Percentiles rank a stretch among this genome's conserved stretches.
Evolutionary conservation across 2,888 invertebrate genomes (phyloP).

Genomic region (Diarsia mendica): DNA sequence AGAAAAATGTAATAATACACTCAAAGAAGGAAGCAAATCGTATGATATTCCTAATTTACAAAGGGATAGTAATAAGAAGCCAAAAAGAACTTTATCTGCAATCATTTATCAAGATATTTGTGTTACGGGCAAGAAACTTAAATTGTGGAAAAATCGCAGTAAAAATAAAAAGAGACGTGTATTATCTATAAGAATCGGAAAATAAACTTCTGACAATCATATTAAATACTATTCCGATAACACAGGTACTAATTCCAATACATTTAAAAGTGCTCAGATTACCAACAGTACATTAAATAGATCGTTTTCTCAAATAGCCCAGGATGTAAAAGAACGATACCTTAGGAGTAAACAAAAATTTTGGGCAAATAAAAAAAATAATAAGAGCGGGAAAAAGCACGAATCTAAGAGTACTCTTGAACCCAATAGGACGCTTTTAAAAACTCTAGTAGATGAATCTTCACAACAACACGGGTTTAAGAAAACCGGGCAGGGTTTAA

Average conservation of each 20-base stretch:
- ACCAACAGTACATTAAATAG: neutral
- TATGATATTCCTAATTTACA: neutral
- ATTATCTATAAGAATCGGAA: constrained; percentile 18
- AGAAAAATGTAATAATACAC: neutral
- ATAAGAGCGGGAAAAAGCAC: neutral
- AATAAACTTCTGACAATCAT: neutral
- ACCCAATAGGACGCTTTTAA: neutral
- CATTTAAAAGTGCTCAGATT: neutral
- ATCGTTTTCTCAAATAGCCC: neutral
- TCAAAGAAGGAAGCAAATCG: neutral
- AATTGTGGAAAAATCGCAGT: constrained; percentile 14
- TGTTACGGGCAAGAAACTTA: constrained; percentile 23
- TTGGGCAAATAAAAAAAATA: neutral
- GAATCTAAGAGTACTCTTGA: neutral
- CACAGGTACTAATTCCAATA: neutral
- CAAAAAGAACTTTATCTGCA: constrained; percentile 22
- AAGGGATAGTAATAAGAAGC: neutral
- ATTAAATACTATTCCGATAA: neutral
- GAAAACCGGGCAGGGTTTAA: neutral
- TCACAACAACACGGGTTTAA: neutral
- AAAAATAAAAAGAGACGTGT: constrained; percentile 11
- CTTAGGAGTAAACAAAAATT: constrained; percentile 2
- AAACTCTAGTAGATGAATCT: neutral
- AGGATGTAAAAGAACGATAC: constrained; percentile 1
- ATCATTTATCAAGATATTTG: constrained; percentile 34